Evolutionary conservation across 2,113 vertebrate genomes (phyloP), one percentile per base, ranked within the genome.

Genomic region (Hydropotes inermis): DNA sequence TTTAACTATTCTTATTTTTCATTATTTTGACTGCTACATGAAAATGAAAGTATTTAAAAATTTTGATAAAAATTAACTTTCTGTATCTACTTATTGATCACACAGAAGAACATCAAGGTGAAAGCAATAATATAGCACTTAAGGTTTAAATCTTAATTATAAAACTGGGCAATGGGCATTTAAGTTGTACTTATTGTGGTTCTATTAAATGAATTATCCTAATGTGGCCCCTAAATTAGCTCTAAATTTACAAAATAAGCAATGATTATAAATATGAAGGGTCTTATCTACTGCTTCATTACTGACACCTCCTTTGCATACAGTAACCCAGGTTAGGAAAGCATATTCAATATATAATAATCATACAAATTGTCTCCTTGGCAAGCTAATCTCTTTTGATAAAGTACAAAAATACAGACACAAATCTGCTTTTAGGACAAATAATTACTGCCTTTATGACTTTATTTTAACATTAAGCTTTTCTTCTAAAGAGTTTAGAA

Each of bases 211-310:
- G 13, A 97, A 97, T 97, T 95, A 97, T 67, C 82, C 52, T 96
- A 97, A 98, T 96, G 95, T 81, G 25, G 43, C 39, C 96, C 97
- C 89, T 97, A 97, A 97, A 98, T 97, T 95, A 96, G 90, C 94
- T 95, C 67, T 90, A 97, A 94, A 98, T 98, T 97, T 98, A 83
- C 89, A 98, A 97, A 96, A 98, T 97, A 84, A 82, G 70, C 61
- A 93, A 97, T 96, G 95, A 97, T 97, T 97, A 97, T 95, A 97
- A 97, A 97, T 97, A 98, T 84, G 70, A 95, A 94, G 47, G 27
- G 60, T 83, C 23, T 30, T 96, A 57, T 89, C 86, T 89, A 82
- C 19, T 90, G 47, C 78, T 96, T 97, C 89, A 91, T 94, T 97
- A 96, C 25, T 25, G 88, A 43, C 28, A 83, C 64, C 25, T 93